Evolutionary conservation across 2,888 invertebrate genomes (phyloP).

Genomic region (Synanthedon myopaeformis): DNA sequence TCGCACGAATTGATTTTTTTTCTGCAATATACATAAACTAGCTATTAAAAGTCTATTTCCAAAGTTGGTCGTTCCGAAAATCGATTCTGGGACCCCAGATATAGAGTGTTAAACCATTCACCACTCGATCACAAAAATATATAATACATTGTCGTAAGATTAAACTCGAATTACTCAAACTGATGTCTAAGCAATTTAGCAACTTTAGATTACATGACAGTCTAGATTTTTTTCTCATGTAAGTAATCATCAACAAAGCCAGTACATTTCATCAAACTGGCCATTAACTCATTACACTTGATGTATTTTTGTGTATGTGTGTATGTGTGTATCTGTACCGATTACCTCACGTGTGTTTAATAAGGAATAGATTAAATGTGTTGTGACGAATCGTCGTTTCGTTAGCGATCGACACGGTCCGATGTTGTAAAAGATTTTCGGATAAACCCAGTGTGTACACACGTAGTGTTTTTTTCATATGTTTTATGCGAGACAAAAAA

Average conservation of each 20-base stretch:
- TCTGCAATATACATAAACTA: too few relatives aligned
- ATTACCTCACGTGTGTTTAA: background rate
- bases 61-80: too few relatives aligned
- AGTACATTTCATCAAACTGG: background rate
- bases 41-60: too few relatives aligned
- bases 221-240: background rate
- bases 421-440: constrained; percentile 29
- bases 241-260: background rate
- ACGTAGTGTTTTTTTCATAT: background rate
- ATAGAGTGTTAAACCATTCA: too few relatives aligned
- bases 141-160: too few relatives aligned
- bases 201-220: too few relatives aligned
- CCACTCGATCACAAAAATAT: too few relatives aligned
- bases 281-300: background rate
- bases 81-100: too few relatives aligned
- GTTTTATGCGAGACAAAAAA: background rate
- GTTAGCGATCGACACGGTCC: constrained; percentile 50
- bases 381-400: constrained; percentile 46
- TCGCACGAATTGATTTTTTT: too few relatives aligned
- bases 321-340: background rate
- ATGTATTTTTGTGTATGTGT: too few relatives aligned
- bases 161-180: too few relatives aligned
- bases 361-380: constrained; percentile 54
- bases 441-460: background rate
- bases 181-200: too few relatives aligned